phyloP scores from a whole-genome alignment of 2,797 vertebrate genomes.

The Miichthys miiuy region DNA sequence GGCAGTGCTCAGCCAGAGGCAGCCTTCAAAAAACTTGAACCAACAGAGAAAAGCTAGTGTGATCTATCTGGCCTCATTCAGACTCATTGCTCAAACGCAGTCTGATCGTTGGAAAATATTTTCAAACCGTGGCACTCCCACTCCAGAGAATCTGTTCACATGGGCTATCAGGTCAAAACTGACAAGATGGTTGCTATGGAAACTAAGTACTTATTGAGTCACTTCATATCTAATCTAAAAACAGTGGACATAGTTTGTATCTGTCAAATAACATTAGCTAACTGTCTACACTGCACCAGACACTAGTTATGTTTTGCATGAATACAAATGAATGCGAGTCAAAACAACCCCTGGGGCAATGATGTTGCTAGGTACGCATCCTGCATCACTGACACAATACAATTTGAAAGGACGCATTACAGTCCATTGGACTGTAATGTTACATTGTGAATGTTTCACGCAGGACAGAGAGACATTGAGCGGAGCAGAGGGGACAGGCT shows the following conservation, averaged over 20 bases:
- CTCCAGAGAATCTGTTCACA: not conserved
- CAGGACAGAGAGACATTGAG: too few species aligned
- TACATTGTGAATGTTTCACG: too few species aligned
- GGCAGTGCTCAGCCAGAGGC: too few species aligned
- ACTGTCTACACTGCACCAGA: not conserved
- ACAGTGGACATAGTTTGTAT: not conserved
- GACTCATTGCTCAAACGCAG: not conserved
- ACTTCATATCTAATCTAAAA: not conserved
- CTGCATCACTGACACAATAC: too few species aligned
- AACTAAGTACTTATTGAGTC: conserved; percentile 3
- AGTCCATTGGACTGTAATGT: too few species aligned
- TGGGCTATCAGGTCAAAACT: too few species aligned
- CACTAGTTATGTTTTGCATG: not conserved
- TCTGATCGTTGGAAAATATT: conserved; percentile 2
- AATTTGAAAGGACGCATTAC: too few species aligned
- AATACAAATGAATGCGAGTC: too few species aligned
- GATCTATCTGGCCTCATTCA: not conserved
- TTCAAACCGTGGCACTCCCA: conserved; percentile 12
- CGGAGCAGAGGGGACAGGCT: too few species aligned
- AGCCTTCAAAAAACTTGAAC: not conserved
- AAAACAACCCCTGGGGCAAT: too few species aligned
- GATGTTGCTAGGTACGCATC: too few species aligned
- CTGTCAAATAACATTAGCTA: not conserved
- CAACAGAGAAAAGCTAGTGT: not conserved
- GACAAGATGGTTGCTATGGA: conserved; percentile 11